A percentile compares a stretch with the other conserved stretches of the same genome.
Evolutionary conservation across 2,113 vertebrate species (phyloP).

Genomic region (Lutjanus erythropterus): DNA sequence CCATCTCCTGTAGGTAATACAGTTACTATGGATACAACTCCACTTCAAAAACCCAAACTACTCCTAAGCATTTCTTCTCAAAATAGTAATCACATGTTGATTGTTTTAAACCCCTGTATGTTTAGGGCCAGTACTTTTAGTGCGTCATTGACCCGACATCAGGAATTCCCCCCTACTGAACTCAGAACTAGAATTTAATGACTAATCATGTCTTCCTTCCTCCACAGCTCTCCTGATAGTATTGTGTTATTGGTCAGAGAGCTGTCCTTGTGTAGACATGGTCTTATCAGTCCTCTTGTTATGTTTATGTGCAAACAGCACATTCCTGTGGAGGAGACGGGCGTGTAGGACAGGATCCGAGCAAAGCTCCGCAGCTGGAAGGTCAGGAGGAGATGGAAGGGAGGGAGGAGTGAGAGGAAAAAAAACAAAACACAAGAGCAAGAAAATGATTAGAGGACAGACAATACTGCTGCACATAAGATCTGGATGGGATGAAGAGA

Average conservation of each 20-base stretch:
- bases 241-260: conserved; percentile 27
- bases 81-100: not conserved
- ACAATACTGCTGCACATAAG: conserved; percentile 24
- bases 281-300: conserved; percentile 66
- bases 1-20: too few relatives aligned
- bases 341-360: conserved; percentile 38
- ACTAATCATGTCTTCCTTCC: conserved; percentile 18
- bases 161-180: conserved; percentile 36
- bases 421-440: conserved; percentile 25
- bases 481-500: conserved; percentile 13
- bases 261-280: conserved; percentile 50
- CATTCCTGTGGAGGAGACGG: conserved; percentile 68
- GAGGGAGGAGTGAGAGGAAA: not conserved
- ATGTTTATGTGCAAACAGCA: conserved; percentile 76
- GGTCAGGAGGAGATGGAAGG: conserved; percentile 49
- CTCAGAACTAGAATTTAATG: conserved; percentile 21
- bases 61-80: not conserved
- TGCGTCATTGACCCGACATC: not conserved
- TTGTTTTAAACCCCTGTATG: not conserved
- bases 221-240: conserved; percentile 12
- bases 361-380: conserved; percentile 48
- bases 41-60: too few relatives aligned
- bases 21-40: too few relatives aligned
- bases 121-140: not conserved
- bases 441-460: conserved; percentile 47